Evolutionary conservation across 1,140 invertebrate genomes (phyloP).

Genomic region (Drosophila erecta): DNA sequence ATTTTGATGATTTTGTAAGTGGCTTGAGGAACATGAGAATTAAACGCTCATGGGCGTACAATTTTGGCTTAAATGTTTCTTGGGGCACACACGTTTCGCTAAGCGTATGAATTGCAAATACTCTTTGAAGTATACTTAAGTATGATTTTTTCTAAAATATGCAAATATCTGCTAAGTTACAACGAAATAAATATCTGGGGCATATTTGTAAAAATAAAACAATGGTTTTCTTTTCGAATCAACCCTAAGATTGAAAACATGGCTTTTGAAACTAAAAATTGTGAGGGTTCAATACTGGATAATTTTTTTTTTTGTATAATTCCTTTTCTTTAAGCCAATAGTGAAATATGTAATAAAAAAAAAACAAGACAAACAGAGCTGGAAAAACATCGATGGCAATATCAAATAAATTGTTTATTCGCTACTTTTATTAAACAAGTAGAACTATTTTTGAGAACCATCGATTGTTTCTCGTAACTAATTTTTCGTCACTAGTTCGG

Average conservation of each 20-base stretch:
- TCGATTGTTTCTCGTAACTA: background rate
- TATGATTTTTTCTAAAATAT: constrained; percentile 4
- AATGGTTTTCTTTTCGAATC: background rate
- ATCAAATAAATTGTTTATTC: background rate
- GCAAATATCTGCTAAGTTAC: constrained; percentile 3
- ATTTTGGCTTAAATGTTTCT: constrained; percentile 25
- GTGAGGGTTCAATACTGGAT: background rate
- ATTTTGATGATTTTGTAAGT: background rate
- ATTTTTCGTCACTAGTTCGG: too few species aligned
- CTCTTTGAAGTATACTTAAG: constrained; percentile 23
- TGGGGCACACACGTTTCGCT: constrained; percentile 36
- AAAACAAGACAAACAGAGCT: constrained; percentile 1
- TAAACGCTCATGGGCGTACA: constrained; percentile 7
- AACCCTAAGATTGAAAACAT: too few species aligned
- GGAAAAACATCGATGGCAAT: constrained; percentile 11
- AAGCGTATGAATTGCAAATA: constrained; percentile 13
- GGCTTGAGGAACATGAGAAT: background rate
- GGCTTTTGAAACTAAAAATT: background rate
- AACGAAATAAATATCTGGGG: constrained; percentile 1
- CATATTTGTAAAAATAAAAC: background rate
- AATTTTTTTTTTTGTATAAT: background rate
- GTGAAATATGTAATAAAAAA: background rate
- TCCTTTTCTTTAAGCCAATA: too few species aligned
- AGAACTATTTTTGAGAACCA: background rate
- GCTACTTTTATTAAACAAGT: background rate